A percentile compares a stretch with the other conserved stretches of the same genome.
These are phyloP conservation scores for Acropternis orthonyx DNA, from an alignment of 2,797 vertebrate species.

Conservation along the genomic window DNA sequence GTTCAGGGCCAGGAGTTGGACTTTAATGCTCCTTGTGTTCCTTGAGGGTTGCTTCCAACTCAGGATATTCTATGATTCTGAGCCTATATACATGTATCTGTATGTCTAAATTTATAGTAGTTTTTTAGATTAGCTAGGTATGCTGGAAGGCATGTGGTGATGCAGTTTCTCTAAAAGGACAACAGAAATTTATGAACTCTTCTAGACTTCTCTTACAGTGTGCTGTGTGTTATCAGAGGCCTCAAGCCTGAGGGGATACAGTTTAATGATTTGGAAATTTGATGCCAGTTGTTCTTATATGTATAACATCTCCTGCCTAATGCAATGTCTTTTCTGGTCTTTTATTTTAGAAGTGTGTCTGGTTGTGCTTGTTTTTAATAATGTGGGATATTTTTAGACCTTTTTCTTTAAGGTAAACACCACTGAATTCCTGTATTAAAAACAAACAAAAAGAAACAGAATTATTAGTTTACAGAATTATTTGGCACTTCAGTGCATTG, in stretches of 20 bases:
- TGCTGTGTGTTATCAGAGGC: neutral
- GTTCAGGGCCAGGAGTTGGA: neutral
- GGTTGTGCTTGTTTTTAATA: neutral
- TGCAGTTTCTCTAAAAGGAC: neutral
- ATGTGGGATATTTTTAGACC: neutral
- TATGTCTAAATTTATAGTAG: neutral
- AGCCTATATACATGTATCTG: accelerated
- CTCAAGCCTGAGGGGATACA: neutral
- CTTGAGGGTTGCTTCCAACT: neutral
- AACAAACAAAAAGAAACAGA: neutral
- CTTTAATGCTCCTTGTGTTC: neutral
- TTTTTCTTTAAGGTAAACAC: neutral
- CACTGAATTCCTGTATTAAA: neutral
- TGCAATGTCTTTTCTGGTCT: neutral
- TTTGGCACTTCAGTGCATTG: neutral
- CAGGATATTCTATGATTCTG: neutral
- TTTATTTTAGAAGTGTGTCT: neutral
- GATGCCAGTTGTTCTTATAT: neutral
- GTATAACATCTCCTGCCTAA: neutral
- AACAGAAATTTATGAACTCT: neutral
- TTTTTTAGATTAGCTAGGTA: neutral
- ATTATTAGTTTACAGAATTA: neutral
- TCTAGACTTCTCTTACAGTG: neutral
- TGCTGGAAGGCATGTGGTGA: neutral
- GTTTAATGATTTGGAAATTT: neutral